Evolutionary conservation across 2,797 vertebrate genomes (phyloP).

Genomic region (Sebastiscus tertius): DNA sequence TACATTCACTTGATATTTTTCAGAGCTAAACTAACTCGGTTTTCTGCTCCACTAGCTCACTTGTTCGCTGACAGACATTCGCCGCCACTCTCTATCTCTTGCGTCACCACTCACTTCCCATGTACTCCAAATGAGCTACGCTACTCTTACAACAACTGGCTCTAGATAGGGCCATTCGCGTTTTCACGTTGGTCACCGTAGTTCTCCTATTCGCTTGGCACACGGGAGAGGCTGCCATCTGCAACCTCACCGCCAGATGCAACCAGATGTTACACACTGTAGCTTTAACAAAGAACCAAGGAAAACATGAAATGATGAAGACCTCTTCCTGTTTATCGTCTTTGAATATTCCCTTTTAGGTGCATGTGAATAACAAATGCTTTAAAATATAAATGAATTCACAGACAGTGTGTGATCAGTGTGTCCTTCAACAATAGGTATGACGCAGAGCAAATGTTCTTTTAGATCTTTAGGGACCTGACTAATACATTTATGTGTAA

Average conservation of each 20-base stretch:
- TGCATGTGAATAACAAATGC: not conserved
- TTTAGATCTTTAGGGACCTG: not conserved
- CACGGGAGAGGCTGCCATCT: too few relatives aligned
- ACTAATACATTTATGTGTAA: conserved; percentile 20
- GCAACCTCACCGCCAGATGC: too few relatives aligned
- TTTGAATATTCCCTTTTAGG: not conserved
- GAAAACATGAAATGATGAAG: not conserved
- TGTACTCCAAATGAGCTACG: too few relatives aligned
- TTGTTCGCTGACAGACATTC: too few relatives aligned
- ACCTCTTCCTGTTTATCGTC: not conserved
- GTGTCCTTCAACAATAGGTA: not conserved
- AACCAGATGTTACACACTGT: not conserved
- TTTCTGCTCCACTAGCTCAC: too few relatives aligned
- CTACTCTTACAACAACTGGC: too few relatives aligned
- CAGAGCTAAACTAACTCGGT: too few relatives aligned
- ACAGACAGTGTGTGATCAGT: not conserved
- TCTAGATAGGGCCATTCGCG: fast-evolving
- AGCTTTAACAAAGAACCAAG: not conserved
- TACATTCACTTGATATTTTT: too few relatives aligned
- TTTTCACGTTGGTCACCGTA: too few relatives aligned
- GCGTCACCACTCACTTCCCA: too few relatives aligned
- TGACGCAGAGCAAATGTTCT: conserved; percentile 18
- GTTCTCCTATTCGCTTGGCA: too few relatives aligned
- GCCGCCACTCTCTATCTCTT: too few relatives aligned
- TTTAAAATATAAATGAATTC: conserved; percentile 1